Evolutionary conservation across 1,140 invertebrate genomes (phyloP).

Genomic region (Lanistes nyassanus): DNA sequence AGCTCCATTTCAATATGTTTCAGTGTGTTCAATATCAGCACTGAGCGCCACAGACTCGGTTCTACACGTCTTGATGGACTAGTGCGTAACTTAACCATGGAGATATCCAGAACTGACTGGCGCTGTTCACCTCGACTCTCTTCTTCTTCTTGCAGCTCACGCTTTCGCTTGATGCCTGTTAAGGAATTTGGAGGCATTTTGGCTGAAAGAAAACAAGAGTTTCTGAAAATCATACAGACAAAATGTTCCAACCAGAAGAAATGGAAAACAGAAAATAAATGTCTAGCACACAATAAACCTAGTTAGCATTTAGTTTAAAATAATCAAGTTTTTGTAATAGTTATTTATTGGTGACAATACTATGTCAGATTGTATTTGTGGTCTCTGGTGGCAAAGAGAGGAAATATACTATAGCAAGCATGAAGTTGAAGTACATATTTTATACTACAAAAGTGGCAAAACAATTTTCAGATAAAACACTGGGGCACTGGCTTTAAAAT

Average conservation of each 20-base stretch:
- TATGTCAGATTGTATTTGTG: too few species aligned
- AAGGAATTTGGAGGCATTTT: conserved; percentile 24
- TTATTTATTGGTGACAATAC: too few species aligned
- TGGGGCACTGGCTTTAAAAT: too few species aligned
- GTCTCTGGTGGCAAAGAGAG: too few species aligned
- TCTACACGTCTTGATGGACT: conserved; percentile 72
- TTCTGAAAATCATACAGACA: not conserved
- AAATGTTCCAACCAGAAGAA: not conserved
- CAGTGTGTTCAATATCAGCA: conserved; percentile 93
- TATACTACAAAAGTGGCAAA: too few species aligned
- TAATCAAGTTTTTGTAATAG: too few species aligned
- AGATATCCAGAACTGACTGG: conserved; percentile 89
- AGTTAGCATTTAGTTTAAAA: too few species aligned
- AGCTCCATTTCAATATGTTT: conserved; percentile 91
- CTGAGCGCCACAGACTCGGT: conserved; percentile 88
- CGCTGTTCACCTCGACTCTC: conserved; percentile 69
- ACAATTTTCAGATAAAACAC: too few species aligned
- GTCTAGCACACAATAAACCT: too few species aligned
- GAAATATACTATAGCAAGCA: too few species aligned
- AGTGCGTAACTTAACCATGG: conserved; percentile 91
- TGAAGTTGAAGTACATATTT: too few species aligned
- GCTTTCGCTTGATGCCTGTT: conserved; percentile 41
- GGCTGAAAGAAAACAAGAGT: not conserved
- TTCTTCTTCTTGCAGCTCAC: conserved; percentile 42
- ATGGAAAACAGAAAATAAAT: too few species aligned